Percentiles rank a stretch among this genome's conserved stretches.
Conservation (phyloP, 2,888 invertebrate genomes). For the Creontiades dilutus region DNA sequence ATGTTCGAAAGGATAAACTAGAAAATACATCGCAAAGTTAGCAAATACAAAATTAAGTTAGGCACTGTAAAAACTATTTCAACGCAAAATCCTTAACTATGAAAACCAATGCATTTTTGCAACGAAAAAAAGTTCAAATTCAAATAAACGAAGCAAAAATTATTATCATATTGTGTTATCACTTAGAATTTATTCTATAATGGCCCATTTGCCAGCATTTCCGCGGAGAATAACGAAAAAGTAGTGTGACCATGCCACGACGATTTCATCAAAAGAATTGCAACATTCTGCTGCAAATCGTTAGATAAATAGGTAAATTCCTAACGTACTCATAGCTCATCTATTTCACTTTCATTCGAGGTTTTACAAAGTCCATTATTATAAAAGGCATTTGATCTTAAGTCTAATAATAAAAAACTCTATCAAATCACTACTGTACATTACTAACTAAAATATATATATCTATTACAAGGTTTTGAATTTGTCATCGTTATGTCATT, state of each 20-base stretch:
- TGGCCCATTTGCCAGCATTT: not conserved
- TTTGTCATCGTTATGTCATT: not conserved
- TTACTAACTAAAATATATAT: constrained; percentile 10
- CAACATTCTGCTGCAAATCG: not conserved
- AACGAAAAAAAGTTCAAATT: not conserved
- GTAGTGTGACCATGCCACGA: not conserved
- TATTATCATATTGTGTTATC: not conserved
- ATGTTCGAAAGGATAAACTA: not conserved
- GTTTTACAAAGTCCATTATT: not conserved
- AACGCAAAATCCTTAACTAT: not conserved
- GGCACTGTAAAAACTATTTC: not conserved
- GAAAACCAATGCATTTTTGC: not conserved
- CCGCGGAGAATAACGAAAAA: not conserved
- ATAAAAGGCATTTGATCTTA: constrained; percentile 29
- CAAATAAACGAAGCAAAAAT: not conserved
- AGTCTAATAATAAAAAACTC: constrained; percentile 15
- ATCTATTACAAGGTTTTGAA: not conserved
- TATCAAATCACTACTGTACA: constrained; percentile 25
- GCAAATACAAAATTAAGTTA: constrained; percentile 10
- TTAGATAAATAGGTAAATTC: no score
- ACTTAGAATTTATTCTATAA: not conserved
- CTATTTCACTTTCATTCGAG: not conserved
- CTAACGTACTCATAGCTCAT: not conserved
- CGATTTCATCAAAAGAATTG: not conserved
- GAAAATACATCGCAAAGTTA: constrained; percentile 11